Evolutionary conservation across 2,797 vertebrate genomes (phyloP).

Genomic region (Steatocranus sp.): DNA sequence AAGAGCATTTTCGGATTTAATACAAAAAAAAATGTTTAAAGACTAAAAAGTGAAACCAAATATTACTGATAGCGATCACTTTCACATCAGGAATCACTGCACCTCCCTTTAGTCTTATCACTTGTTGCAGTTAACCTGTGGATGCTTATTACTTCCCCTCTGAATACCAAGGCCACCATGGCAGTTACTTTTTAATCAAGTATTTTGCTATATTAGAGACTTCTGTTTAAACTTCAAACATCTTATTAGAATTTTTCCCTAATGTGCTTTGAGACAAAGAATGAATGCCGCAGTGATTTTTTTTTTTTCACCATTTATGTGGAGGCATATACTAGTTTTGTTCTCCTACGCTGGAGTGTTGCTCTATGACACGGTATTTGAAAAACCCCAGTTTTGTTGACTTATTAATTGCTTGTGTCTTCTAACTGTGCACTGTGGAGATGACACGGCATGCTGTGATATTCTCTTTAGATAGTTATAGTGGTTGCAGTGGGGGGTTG

Average conservation of each 20-base stretch:
- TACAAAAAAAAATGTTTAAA: neutral
- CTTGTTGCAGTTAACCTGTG: constrained; percentile 43
- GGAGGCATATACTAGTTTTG: constrained; percentile 42
- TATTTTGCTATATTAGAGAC: constrained; percentile 50
- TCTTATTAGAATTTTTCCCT: constrained; percentile 41
- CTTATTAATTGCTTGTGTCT: constrained; percentile 76
- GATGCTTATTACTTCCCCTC: constrained; percentile 19
- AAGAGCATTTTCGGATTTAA: neutral
- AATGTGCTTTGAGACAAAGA: constrained; percentile 39
- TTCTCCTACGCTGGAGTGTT: constrained; percentile 29
- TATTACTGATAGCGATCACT: neutral
- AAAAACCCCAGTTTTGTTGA: constrained; percentile 68
- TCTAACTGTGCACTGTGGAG: constrained; percentile 62
- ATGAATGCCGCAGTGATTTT: neutral
- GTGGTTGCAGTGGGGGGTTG: constrained; percentile 34
- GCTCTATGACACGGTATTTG: constrained; percentile 49
- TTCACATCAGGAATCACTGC: neutral
- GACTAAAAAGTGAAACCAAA: neutral
- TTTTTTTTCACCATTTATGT: constrained; percentile 6
- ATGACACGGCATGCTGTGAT: constrained; percentile 73
- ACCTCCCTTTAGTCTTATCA: constrained; percentile 11
- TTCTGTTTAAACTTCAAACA: constrained; percentile 45
- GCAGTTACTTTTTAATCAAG: constrained; percentile 48
- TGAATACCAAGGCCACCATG: constrained; percentile 13
- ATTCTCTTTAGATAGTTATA: constrained; percentile 64